Conservation (phyloP, 2,888 invertebrate species). For the Sinelater perroti region DNA sequence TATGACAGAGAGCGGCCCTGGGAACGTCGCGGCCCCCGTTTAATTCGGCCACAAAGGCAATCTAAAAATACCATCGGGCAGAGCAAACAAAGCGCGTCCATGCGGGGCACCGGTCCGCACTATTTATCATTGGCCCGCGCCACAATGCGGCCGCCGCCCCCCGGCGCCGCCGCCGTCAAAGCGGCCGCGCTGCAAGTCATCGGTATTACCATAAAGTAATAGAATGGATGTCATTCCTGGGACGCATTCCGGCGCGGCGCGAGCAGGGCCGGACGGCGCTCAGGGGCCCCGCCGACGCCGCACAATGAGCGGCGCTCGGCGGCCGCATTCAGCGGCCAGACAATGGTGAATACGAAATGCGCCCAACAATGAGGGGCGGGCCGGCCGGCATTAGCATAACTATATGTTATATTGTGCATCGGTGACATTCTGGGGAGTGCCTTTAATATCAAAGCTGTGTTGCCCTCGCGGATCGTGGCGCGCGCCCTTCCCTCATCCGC, state of each 20-base stretch:
- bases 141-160: slow-evolving; percentile 31
- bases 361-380: slow-evolving; percentile 45
- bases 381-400: slow-evolving; percentile 43
- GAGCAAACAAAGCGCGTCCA: too few species aligned
- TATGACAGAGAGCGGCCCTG: too few species aligned
- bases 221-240: slow-evolving; percentile 47
- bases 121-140: slow-evolving; percentile 31
- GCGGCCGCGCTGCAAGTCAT: slow-evolving; percentile 44
- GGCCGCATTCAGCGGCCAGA: slow-evolving; percentile 45
- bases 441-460: slow-evolving; percentile 36
- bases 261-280: slow-evolving; percentile 5
- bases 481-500: not conserved
- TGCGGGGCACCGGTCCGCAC: too few species aligned
- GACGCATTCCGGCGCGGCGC: slow-evolving; percentile 40
- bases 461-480: slow-evolving; percentile 17
- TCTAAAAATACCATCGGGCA: not conserved
- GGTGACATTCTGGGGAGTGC: slow-evolving; percentile 38
- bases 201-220: slow-evolving; percentile 47
- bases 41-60: not conserved
- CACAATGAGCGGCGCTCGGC: too few species aligned
- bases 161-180: slow-evolving; percentile 33
- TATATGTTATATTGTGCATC: slow-evolving; percentile 43
- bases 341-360: slow-evolving; percentile 45
- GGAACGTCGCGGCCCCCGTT: too few species aligned
- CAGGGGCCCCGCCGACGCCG: too few species aligned